Base-by-base conservation (phyloP, 2,888 invertebrate genomes). In the Mactromeris polynyma region DNA sequence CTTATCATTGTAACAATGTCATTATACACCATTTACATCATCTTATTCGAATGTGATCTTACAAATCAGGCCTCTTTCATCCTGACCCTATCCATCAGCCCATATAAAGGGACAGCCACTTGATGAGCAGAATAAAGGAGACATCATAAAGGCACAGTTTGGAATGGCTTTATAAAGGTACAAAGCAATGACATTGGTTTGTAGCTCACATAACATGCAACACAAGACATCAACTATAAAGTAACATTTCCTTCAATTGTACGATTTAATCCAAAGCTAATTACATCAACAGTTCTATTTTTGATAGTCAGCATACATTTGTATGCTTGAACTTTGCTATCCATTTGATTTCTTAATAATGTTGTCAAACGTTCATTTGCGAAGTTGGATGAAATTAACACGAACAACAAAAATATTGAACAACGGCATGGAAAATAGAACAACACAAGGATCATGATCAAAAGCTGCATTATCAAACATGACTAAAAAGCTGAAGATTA, bases 11-110 rank as follows among this genome's bases (percentile, higher is more conserved):
- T 33, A 36, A 73, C 19, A 33, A 36, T 73, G 73, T 73, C 73
- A 73, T 73, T 73, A 73, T 36, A 73, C 36, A 33, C 73, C 17
- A 26, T 36, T 73, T 73, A 73, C 36, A 73, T 73, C 17, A 73
- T 73, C 33, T 73, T 33, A 73, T 33, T 73, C 36, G 17, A 73
- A 73, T 73, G 4, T 73, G 73, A 73, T 73, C 31, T 19, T 73
- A 36, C 31, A 19, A 33, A 73, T 33, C 14, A 2, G 2, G 17
- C 33, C 73, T 17, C 73, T 73, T 73, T 73, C 19, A 73, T 73
- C 73, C 31, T 73, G 73, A 36, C 73, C 73, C 33, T 36, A 73
- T 73, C 73, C 73, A 73, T 73, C 33, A 73, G 73, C 1, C 17
- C 4, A 11, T 19, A 33, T 33, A 69, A 73, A 33, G 73, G 33